These are phyloP conservation scores for Raja brachyura DNA, from an alignment of 2,113 vertebrate genomes.

Conservation along the genomic window DNA sequence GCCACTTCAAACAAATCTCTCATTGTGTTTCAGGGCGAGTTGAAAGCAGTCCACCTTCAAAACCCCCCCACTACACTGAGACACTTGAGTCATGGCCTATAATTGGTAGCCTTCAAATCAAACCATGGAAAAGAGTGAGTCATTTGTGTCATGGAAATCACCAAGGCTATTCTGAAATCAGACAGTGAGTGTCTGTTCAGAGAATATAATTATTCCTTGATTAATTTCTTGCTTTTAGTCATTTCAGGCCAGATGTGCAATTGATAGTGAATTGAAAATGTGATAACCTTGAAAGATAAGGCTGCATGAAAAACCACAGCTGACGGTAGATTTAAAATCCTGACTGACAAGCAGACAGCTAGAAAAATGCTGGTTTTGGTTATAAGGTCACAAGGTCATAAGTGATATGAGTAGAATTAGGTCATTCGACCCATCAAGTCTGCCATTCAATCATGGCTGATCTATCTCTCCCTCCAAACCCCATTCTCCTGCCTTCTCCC, in stretches of 20 bases:
- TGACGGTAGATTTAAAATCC: background rate
- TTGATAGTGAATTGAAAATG: background rate
- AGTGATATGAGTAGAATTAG: too few species aligned
- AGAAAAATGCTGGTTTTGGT: background rate
- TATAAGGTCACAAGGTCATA: too few species aligned
- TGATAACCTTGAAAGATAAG: background rate
- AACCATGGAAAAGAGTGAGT: slow-evolving; percentile 17
- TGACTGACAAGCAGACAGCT: background rate
- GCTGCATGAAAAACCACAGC: too few species aligned
- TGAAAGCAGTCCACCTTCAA: background rate
- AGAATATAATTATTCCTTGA: background rate
- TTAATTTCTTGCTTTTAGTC: background rate
- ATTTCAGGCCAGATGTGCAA: background rate
- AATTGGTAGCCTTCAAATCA: background rate
- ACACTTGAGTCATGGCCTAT: slow-evolving; percentile 7
- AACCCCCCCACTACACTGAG: background rate
- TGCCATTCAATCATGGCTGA: too few species aligned
- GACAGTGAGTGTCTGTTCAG: background rate
- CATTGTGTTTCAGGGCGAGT: background rate
- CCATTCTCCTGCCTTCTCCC: too few species aligned
- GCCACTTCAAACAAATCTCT: background rate
- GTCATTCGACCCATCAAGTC: too few species aligned
- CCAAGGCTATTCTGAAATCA: background rate
- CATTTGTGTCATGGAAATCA: background rate
- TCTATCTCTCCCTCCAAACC: too few species aligned